These are phyloP conservation scores for Neosalanx taihuensis DNA, from an alignment of 2,797 vertebrate species.

Conservation along the genomic window DNA sequence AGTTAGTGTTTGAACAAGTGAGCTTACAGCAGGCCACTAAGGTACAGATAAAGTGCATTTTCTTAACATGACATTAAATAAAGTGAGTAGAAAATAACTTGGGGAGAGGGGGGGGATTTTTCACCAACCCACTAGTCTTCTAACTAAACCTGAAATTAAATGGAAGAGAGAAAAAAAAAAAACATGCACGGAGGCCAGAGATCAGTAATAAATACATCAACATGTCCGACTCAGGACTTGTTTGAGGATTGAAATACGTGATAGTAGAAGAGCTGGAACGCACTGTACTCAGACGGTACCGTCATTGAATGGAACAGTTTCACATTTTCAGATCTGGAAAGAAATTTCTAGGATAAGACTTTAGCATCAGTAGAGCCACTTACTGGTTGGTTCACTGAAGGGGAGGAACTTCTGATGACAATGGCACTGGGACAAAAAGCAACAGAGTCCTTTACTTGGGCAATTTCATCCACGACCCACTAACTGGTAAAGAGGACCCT, in stretches of 20 bases:
- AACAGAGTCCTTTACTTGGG: constrained; percentile 38
- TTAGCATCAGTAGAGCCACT: constrained; percentile 34
- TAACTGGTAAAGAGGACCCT: constrained; percentile 17
- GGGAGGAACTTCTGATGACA: constrained; percentile 18
- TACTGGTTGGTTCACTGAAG: constrained; percentile 22
- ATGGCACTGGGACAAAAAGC: constrained; percentile 27
- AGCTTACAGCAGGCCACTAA: constrained; percentile 81
- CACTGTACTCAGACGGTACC: constrained; percentile 43
- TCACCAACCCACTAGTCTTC: constrained; percentile 28
- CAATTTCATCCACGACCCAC: constrained; percentile 35
- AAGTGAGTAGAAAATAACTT: constrained; percentile 66
- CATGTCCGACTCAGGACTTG: constrained; percentile 50
- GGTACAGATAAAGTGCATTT: constrained; percentile 86
- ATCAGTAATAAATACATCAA: constrained; percentile 59
- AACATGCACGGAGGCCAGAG: constrained; percentile 39
- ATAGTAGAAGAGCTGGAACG: constrained; percentile 63
- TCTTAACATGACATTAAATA: constrained; percentile 80
- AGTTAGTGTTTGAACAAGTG: constrained; percentile 66
- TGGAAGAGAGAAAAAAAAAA: constrained; percentile 33
- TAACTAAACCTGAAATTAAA: constrained; percentile 43
- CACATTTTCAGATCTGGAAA: constrained; percentile 67
- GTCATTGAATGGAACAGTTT: constrained; percentile 66
- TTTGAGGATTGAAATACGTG: constrained; percentile 61
- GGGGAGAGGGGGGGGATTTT: constrained; percentile 14
- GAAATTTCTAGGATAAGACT: constrained; percentile 64